Percentiles rank a stretch among this genome's conserved stretches.
Conservation (phyloP, 2,113 vertebrate species). For the Pyrgilauda ruficollis region DNA sequence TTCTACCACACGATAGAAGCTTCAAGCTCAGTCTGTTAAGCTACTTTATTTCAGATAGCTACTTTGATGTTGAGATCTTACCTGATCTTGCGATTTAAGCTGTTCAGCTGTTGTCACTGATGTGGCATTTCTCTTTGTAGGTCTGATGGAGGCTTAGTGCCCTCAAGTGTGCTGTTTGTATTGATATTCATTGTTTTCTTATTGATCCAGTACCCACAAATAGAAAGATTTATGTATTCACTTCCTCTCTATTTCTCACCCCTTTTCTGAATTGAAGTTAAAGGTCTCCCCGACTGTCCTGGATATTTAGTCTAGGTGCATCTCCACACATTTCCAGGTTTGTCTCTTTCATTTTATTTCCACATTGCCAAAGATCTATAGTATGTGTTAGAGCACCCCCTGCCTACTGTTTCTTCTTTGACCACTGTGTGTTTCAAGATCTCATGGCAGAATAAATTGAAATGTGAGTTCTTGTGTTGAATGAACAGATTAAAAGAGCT, state of each 20-base stretch:
- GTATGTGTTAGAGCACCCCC: neutral
- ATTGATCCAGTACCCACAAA: neutral
- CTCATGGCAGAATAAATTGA: neutral
- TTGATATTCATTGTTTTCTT: neutral
- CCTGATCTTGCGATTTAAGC: neutral
- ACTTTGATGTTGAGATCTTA: neutral
- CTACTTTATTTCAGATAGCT: neutral
- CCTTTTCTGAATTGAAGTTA: neutral
- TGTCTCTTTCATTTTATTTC: neutral
- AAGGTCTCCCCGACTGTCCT: neutral
- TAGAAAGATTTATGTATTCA: neutral
- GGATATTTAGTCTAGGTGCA: neutral
- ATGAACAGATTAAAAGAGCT: neutral
- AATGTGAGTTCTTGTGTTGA: constrained; percentile 3
- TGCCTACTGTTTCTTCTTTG: neutral
- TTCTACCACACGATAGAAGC: neutral
- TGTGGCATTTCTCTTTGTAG: neutral
- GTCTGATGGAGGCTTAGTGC: neutral
- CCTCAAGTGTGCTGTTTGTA: neutral
- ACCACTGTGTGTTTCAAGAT: neutral
- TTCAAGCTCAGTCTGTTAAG: neutral
- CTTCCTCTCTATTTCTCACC: neutral
- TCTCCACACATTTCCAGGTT: neutral
- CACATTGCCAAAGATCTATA: neutral
- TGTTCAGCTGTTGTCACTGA: neutral